These are phyloP conservation scores for Drosophila pseudotakahashii DNA, from an alignment of 2,888 invertebrate species.

Conservation along the genomic window DNA sequence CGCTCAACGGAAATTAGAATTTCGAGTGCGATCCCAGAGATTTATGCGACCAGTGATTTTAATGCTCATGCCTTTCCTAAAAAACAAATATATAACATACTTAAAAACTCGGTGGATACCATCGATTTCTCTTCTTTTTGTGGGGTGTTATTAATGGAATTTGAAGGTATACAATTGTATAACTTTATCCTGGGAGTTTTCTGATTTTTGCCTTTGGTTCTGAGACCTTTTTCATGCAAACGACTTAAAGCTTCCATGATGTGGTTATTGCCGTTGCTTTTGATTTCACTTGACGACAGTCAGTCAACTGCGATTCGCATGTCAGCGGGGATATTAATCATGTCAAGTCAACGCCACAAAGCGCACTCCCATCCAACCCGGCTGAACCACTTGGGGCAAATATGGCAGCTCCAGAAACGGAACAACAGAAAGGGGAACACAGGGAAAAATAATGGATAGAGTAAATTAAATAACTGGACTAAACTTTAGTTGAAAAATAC, in stretches of 20 bases:
- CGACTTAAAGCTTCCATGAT: constrained; percentile 10
- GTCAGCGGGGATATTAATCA: constrained; percentile 82
- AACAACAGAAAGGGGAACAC: constrained; percentile 21
- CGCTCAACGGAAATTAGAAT: constrained; percentile 61
- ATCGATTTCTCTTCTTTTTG: too few species aligned
- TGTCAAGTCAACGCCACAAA: constrained; percentile 73
- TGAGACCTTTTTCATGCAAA: neutral
- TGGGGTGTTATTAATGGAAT: too few species aligned
- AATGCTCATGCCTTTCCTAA: constrained; percentile 30
- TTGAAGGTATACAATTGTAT: too few species aligned
- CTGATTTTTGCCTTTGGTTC: too few species aligned
- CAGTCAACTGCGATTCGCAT: constrained; percentile 75
- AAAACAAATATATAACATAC: constrained; percentile 23
- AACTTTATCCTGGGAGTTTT: too few species aligned
- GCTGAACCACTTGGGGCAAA: constrained; percentile 30
- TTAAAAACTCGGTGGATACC: too few species aligned
- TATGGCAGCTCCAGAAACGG: constrained; percentile 5
- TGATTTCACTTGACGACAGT: constrained; percentile 74
- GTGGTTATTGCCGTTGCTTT: constrained; percentile 53
- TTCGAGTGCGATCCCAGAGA: constrained; percentile 48
- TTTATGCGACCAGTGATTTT: constrained; percentile 38
- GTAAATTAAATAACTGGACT: neutral
- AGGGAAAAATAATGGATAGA: neutral
- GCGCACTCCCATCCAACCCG: constrained; percentile 35
- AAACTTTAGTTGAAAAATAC: neutral